Percentiles rank a stretch among this genome's conserved stretches.
Evolutionary conservation across 2,113 vertebrate genomes (phyloP).

Genomic region (Lycaon pictus): DNA sequence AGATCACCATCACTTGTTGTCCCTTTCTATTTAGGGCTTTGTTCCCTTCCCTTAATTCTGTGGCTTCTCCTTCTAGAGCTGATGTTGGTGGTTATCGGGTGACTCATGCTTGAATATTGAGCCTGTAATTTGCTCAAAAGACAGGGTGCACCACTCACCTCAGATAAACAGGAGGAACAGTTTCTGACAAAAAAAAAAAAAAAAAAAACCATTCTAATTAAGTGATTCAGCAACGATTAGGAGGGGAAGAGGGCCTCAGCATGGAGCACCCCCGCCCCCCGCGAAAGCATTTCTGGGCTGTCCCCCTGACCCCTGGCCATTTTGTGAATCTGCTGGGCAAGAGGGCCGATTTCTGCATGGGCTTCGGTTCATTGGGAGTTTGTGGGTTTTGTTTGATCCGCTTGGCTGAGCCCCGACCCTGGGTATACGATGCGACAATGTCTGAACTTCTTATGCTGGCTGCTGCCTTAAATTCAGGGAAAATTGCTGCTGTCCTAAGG

Average conservation of each 20-base stretch:
- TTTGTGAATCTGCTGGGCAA: background rate
- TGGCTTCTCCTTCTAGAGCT: background rate
- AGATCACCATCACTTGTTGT: background rate
- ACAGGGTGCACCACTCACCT: conserved; percentile 3
- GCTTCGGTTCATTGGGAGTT: background rate
- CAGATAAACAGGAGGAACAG: conserved; percentile 4
- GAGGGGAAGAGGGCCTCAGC: background rate
- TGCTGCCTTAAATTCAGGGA: background rate
- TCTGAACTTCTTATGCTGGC: background rate
- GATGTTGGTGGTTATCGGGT: conserved; percentile 38
- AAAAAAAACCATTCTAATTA: conserved; percentile 41
- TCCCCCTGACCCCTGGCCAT: rapidly evolving
- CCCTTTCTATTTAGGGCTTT: background rate
- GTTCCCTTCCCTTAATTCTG: background rate
- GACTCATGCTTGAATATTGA: conserved; percentile 33
- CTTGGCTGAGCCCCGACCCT: background rate
- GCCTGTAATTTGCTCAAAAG: conserved; percentile 61
- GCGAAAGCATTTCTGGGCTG: background rate
- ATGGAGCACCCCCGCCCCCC: background rate
- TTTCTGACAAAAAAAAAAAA: background rate
- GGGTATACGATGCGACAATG: rapidly evolving
- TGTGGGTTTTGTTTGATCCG: background rate
- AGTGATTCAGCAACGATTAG: background rate
- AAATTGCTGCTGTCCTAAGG: background rate
- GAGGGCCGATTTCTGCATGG: rapidly evolving